Evolutionary conservation across 2,797 vertebrate species (phyloP).

Genomic region (Myripristis jacobus): DNA sequence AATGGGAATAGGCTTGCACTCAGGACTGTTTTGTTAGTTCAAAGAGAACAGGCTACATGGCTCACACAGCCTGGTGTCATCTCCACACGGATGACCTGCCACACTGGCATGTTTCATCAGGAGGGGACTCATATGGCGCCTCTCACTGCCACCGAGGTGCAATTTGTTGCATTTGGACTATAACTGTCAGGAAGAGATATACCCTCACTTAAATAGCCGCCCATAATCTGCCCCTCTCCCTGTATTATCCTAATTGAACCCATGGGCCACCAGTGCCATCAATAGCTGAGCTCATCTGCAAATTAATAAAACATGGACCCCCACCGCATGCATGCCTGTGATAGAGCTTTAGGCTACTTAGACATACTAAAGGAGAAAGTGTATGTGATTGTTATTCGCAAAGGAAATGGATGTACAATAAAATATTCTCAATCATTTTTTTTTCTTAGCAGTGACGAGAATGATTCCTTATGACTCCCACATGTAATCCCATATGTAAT

Average conservation of each 20-base stretch:
- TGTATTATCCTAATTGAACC: conserved; percentile 88
- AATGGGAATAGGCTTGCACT: conserved; percentile 64
- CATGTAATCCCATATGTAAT: conserved; percentile 39
- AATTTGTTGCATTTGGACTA: conserved; percentile 86
- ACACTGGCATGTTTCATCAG: conserved; percentile 75
- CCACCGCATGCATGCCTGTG: conserved; percentile 74
- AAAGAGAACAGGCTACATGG: conserved; percentile 57
- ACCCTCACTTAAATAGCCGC: conserved; percentile 83
- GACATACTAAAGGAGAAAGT: conserved; percentile 67
- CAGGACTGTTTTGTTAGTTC: conserved; percentile 59
- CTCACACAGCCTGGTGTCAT: conserved; percentile 61
- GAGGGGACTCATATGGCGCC: conserved; percentile 74
- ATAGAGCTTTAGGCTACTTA: conserved; percentile 77
- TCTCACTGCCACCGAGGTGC: conserved; percentile 77
- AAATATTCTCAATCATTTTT: conserved; percentile 63
- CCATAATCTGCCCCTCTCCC: conserved; percentile 84
- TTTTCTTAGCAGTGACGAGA: conserved; percentile 59
- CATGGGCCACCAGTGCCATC: conserved; percentile 82
- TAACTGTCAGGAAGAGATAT: conserved; percentile 88
- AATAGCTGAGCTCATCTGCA: conserved; percentile 87
- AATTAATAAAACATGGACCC: conserved; percentile 86
- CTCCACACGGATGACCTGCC: conserved; percentile 68
- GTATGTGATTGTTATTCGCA: conserved; percentile 69
- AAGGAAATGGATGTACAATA: conserved; percentile 68
- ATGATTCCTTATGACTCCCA: conserved; percentile 56